Base-by-base conservation (phyloP, 2,113 vertebrate genomes). In the Natator depressus region DNA sequence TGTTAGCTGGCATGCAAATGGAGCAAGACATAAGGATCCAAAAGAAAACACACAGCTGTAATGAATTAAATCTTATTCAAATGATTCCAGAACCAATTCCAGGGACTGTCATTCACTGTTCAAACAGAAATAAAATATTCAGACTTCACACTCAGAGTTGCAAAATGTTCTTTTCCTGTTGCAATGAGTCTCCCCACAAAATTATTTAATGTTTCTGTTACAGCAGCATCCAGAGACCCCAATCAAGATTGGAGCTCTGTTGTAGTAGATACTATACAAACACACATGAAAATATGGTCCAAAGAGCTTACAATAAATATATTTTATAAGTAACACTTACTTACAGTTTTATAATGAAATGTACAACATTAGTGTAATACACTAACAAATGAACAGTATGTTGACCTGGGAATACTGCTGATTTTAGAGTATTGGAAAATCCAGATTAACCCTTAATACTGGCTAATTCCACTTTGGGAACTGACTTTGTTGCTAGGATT, bases 271-370 rank as follows among this genome's bases (percentile, higher is more conserved):
- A 65, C 54, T 82, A 50, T 31, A 20, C 0, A 16, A 35, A 25
- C 20, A 22, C 24, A 1, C 5, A 46, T 2, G 16, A 22, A 5
- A 16, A 2, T 2, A 0, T 1, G 0, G 50, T 31, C 7, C 50
- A 1, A 10, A 46, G 13, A 31, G 2, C 14, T 2, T 29, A 22
- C 13, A 24, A 9, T 3, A 53, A n/a, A 42, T 1, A 0, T 27
- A 1, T 5, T n/a, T 31, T 10, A 0, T 24, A n/a, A 83, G 10
- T 16, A 76, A 22, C 6, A 0, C 35, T 14, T 76, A 42, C 17
- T 38, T n/a, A 46, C 42, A 47, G 1, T n/a, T 22, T 51, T 35
- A 31, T 0, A 5, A 35, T 3, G 22, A 76, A 9, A 0, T 0
- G 12, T 1, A 1, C 7, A 3, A 13, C 17, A 12, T 29, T 19